Conservation (phyloP, 2,113 vertebrate genomes). For the Sinocyclocheilus anophthalmus region DNA sequence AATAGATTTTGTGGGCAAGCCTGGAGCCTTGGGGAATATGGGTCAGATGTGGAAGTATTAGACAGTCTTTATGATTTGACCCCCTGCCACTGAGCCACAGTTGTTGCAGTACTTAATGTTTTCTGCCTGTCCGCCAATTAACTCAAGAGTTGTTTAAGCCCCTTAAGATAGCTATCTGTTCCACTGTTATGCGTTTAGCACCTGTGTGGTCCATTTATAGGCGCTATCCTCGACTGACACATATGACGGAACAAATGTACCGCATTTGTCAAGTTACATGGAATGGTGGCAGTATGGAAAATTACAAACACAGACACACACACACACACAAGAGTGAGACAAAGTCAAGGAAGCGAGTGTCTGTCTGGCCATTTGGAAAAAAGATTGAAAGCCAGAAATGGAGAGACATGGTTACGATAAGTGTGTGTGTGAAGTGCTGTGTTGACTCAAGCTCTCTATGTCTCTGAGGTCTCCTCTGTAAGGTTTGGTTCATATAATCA, state of each 20-base stretch:
- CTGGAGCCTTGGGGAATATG: not conserved
- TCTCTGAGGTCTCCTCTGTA: constrained; percentile 40
- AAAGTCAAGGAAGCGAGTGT: constrained; percentile 26
- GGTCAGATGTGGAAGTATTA: constrained; percentile 14
- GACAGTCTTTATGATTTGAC: constrained; percentile 32
- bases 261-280: constrained; percentile 9
- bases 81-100: constrained; percentile 56
- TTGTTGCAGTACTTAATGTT: constrained; percentile 66
- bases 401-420: not conserved
- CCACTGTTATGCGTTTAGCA: constrained; percentile 61
- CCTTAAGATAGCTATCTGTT: constrained; percentile 47
- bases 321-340: constrained; percentile 28
- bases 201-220: constrained; percentile 73
- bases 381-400: constrained; percentile 27
- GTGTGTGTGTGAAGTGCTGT: constrained; percentile 25
- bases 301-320: constrained; percentile 18
- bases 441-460: constrained; percentile 34
- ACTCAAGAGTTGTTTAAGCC: constrained; percentile 33
- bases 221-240: not conserved
- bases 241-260: not conserved
- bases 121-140: constrained; percentile 51
- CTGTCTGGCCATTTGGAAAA: constrained; percentile 42
- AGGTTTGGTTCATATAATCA: constrained; percentile 60
- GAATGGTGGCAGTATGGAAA: constrained; percentile 41
- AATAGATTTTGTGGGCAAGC: constrained; percentile 9